Evolutionary conservation across 2,797 vertebrate species (phyloP).

Genomic region (Sylvilagus floridanus): DNA sequence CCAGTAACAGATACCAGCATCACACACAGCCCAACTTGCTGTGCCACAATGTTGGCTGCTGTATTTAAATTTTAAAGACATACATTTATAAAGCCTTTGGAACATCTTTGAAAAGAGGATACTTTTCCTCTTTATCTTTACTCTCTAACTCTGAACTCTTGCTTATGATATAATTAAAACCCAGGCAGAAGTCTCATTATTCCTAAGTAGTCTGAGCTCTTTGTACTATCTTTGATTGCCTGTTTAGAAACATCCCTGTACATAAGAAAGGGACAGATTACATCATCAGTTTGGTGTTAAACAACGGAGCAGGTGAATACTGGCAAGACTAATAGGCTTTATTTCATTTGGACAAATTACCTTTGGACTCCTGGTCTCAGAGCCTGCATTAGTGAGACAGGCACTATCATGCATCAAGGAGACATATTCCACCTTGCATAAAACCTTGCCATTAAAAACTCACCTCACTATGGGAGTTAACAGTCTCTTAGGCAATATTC

Average conservation of each 20-base stretch:
- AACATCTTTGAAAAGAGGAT: background rate
- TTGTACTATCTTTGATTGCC: slow-evolving; percentile 17
- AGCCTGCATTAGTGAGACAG: slow-evolving; percentile 45
- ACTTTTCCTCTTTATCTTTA: background rate
- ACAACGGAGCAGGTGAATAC: slow-evolving; percentile 17
- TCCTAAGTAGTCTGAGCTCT: background rate
- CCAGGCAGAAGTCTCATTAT: background rate
- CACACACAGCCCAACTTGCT: no score
- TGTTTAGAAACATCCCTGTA: slow-evolving; percentile 47
- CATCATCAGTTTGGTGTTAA: slow-evolving; percentile 64
- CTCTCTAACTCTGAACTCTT: background rate
- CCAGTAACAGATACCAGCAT: no score
- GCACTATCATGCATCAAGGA: slow-evolving; percentile 64
- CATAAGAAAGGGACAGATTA: slow-evolving; percentile 64
- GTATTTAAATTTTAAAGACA: background rate
- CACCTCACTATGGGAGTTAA: background rate
- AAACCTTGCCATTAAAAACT: slow-evolving; percentile 73
- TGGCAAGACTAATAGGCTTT: slow-evolving; percentile 61
- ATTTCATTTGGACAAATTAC: slow-evolving; percentile 75
- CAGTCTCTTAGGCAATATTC: slow-evolving; percentile 31
- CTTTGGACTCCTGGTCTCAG: slow-evolving; percentile 62
- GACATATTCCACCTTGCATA: slow-evolving; percentile 66
- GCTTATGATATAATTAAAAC: slow-evolving; percentile 35
- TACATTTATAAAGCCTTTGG: background rate
- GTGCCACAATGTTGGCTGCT: no score